Evolutionary conservation across 2,113 vertebrate species (phyloP).

Genomic region (Psittacara wagleri): DNA sequence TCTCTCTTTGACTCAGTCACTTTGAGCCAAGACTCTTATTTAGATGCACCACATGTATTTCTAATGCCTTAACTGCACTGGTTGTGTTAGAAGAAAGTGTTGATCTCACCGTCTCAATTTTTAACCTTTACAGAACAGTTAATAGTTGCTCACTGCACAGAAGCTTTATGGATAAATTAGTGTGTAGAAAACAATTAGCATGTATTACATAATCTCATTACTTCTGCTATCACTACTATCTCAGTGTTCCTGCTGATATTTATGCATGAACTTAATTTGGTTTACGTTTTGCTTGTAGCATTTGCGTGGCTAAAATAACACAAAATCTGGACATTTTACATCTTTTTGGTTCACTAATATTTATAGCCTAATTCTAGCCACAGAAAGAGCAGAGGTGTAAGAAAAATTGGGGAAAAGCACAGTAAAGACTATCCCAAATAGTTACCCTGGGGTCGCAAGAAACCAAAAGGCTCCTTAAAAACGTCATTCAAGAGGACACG

Average conservation of each 20-base stretch:
- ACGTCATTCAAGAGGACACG: fast-evolving
- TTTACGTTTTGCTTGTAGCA: constrained; percentile 1
- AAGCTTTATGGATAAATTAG: constrained; percentile 15
- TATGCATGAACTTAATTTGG: not conserved
- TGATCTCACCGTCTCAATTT: not conserved
- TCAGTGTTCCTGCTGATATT: not conserved
- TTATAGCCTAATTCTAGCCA: not conserved
- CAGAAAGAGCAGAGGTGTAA: not conserved
- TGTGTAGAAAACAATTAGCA: constrained; percentile 12
- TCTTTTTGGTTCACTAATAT: not conserved
- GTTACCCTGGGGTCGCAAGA: not conserved
- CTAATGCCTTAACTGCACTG: not conserved
- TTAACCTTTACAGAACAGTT: not conserved
- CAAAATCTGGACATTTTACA: not conserved
- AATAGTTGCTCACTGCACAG: not conserved
- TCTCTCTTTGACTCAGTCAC: not conserved
- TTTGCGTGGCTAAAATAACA: not conserved
- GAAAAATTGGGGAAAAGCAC: not conserved
- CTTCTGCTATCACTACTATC: constrained; percentile 9
- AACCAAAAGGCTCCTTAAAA: not conserved
- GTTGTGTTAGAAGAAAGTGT: not conserved
- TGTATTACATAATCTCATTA: constrained; percentile 42
- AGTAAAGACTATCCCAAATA: not conserved
- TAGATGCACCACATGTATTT: not conserved
- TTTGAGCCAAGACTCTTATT: not conserved